Evolutionary conservation across 1,140 invertebrate genomes (phyloP), one percentile per base, ranked within the genome.

Genomic region (Hycleus cichorii): DNA sequence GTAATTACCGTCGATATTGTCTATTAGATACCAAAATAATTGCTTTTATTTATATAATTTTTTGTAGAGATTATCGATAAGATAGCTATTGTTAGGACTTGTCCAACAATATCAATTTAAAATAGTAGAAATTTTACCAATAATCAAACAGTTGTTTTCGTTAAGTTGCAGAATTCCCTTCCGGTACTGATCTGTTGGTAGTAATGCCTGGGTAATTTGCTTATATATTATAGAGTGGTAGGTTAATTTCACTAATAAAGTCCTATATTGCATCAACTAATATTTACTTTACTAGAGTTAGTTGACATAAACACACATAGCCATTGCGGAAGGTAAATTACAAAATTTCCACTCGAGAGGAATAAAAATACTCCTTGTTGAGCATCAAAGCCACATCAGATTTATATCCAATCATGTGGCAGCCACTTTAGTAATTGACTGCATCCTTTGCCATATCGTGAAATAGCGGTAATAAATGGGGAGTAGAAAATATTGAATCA

Each of bases 271-370:
- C 56, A 63, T 58, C 39, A 53, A 60, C 66, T 56, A 70, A 70
- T 70, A 69, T 70, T 70, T 70, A 65, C 64, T 65, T 65, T 61
- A 46, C 63, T 69, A 69, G 68, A 69, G 68, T 69, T 68, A 69
- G 68, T 69, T 68, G 66, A 67, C 63, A 65, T 67, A 68, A 68
- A 65, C 64, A 64, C 62, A 67, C 61, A 65, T 62, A 63, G 59
- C 60, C 55, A 11, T 42, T 58, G 58, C 60, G 50, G 57, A 65
- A 68, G 62, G 65, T 63, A 69, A 66, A 69, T 64, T 56, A 45
- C 63, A 65, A 65, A 66, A 66, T 68, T 66, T 68, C 67, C 67
- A 67, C 67, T 64, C 53, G 55, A 67, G 57, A 54, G 64, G 58
- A 64, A 65, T 67, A 67, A 67, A 65, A 63, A 67, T 63, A 52